Conservation (phyloP, 1,140 invertebrate species). For the Drosophila busckii region DNA sequence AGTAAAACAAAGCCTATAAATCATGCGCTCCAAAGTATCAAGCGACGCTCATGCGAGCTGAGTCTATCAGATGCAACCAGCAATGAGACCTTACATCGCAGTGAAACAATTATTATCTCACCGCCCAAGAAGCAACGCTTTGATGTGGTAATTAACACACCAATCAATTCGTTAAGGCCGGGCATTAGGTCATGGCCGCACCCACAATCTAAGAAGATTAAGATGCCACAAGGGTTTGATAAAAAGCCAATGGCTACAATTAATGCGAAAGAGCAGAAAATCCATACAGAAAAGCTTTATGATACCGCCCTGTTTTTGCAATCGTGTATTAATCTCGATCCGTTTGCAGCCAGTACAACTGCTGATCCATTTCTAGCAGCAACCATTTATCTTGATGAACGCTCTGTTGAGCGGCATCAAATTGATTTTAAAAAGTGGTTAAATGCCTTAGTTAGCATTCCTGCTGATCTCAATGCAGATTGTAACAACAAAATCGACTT, state of each 20-base stretch:
- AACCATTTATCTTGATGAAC: constrained; percentile 87
- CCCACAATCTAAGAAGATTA: constrained; percentile 57
- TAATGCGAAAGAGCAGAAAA: constrained; percentile 21
- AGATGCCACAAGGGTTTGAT: constrained; percentile 55
- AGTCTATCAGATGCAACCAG: constrained; percentile 62
- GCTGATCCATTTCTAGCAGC: constrained; percentile 85
- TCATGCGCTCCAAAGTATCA: constrained; percentile 13
- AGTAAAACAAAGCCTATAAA: constrained; percentile 18
- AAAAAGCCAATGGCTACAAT: constrained; percentile 51
- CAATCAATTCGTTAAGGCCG: constrained; percentile 41
- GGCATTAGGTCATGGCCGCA: constrained; percentile 41
- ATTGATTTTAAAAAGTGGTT: constrained; percentile 91
- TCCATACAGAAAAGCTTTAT: constrained; percentile 51
- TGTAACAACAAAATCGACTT: constrained; percentile 83
- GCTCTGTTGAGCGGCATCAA: constrained; percentile 89
- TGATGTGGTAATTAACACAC: constrained; percentile 26
- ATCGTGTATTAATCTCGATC: constrained; percentile 80
- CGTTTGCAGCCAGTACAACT: constrained; percentile 82
- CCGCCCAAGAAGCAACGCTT: constrained; percentile 61
- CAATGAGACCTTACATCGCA: constrained; percentile 49
- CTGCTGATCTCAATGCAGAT: constrained; percentile 84
- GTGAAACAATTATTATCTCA: constrained; percentile 42
- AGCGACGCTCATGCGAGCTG: constrained; percentile 59
- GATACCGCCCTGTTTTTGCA: constrained; percentile 68
- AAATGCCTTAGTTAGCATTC: constrained; percentile 91